Evolutionary conservation across 2,113 vertebrate species (phyloP).

Genomic region (Zapus hudsonius): DNA sequence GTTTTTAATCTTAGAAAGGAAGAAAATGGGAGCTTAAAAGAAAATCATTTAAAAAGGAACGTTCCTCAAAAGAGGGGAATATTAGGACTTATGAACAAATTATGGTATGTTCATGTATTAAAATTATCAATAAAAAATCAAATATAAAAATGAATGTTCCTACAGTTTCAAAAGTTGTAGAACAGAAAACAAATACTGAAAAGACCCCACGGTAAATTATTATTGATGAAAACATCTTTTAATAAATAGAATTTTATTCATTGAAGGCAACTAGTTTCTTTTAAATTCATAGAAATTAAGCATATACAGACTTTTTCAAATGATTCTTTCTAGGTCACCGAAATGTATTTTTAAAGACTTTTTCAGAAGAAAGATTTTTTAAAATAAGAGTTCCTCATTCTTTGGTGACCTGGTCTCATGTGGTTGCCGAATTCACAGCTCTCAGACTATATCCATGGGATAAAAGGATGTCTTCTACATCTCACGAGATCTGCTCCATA

Average conservation of each 20-base stretch:
- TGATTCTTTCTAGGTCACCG: neutral
- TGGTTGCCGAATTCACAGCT: constrained; percentile 50
- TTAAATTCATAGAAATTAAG: constrained; percentile 33
- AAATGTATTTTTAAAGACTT: constrained; percentile 45
- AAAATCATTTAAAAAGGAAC: too few species aligned
- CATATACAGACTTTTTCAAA: neutral
- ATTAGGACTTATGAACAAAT: too few species aligned
- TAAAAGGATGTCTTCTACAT: constrained; percentile 70
- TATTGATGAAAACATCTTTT: neutral
- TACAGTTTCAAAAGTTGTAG: neutral
- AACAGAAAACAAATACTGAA: neutral
- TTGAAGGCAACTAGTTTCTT: neutral
- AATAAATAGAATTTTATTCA: neutral
- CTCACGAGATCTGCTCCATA: constrained; percentile 21
- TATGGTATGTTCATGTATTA: too few species aligned
- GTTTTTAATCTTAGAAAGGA: constrained; percentile 5
- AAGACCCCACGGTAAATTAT: neutral
- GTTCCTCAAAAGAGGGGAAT: too few species aligned
- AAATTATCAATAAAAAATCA: too few species aligned
- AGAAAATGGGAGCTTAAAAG: too few species aligned
- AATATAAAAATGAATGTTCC: neutral
- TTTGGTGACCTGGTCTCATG: constrained; percentile 18
- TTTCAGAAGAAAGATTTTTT: neutral
- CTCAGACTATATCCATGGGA: constrained; percentile 51
- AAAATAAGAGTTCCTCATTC: constrained; percentile 35